Evolutionary conservation across 2,797 vertebrate species (phyloP), one percentile per base, ranked within the genome.

Genomic region (Lindbergichthys nudifrons): DNA sequence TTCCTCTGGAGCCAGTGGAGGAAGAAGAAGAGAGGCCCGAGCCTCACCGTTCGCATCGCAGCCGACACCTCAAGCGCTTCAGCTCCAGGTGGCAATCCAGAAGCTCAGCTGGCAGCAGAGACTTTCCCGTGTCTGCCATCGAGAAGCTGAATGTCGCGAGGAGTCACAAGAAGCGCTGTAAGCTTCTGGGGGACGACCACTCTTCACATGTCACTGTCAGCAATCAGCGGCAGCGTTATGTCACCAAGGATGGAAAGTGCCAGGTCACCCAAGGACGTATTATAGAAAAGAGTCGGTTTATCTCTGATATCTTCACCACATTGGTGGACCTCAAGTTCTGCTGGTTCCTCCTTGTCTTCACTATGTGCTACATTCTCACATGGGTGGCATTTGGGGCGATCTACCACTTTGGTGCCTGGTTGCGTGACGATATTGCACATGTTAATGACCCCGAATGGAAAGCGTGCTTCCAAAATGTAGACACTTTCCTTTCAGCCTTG

Each of bases 311-410:
- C 66, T 96, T 97, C 85, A 97, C 96, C 69, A 96, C 96, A 16
- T 75, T 96, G 0, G 95, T 97, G 61, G 96, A 96, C 86, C 95
- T 97, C 78, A 95, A 95, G 85, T 96, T 92, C 70, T 92, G 95
- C 75, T 96, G 96, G 96, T 97, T 97, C 86, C 95, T 97, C 59
- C 94, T 96, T 0, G 85, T 96, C 65, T 97, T 97, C 89, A 95
- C 93, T 82, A 93, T 94, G 92, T 95, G 95, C 84, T 97, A 96
- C 77, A 69, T 96, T 0, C 19, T 94, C 68, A 96, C 96, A 1
- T 97, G 96, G 96, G 73, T 96, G 70, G 86, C 80, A 16, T 97
- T 96, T 3, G 95, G 91, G 12, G 79, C 71, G 18, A 81, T 96
- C 75, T 96, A 96, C 83, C 92, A 94, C 67, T 56, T 96, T 0